Evolutionary conservation across 2,888 invertebrate genomes (phyloP).

Genomic region (Zhuqinia jingwanae): DNA sequence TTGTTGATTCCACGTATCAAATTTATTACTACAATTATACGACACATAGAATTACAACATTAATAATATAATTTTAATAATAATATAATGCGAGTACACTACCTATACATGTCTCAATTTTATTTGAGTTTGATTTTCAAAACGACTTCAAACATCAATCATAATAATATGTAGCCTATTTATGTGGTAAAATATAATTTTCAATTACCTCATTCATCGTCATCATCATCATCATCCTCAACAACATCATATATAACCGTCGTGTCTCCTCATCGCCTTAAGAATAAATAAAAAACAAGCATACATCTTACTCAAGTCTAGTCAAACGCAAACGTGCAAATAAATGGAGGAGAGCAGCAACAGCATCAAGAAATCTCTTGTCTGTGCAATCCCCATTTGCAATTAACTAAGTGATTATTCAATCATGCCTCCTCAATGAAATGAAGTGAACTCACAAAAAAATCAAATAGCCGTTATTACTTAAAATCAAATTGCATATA

Average conservation of each 20-base stretch:
- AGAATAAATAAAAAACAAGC: neutral
- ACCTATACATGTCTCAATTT: neutral
- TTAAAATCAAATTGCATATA: neutral
- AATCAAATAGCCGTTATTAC: neutral
- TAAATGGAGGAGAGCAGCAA: neutral
- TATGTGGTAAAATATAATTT: constrained; percentile 32
- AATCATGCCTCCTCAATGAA: constrained; percentile 10
- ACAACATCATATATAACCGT: neutral
- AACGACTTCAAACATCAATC: neutral
- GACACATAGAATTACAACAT: no score
- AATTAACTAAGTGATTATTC: constrained; percentile 18
- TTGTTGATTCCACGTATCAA: constrained; percentile 23
- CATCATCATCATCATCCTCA: neutral
- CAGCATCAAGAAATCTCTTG: neutral
- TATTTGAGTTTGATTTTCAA: constrained; percentile 21
- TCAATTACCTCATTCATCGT: constrained; percentile 32
- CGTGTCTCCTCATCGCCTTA: neutral
- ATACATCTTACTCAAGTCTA: neutral
- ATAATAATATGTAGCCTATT: neutral
- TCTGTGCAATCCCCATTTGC: neutral
- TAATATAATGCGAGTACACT: neutral
- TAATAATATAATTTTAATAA: no score
- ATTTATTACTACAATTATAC: constrained; percentile 12
- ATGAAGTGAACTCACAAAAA: neutral
- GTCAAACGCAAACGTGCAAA: neutral